Percentiles rank a stretch among this genome's conserved stretches.
phyloP scores from a whole-genome alignment of 1,140 invertebrate genomes.

The Magallana ariakensis region DNA sequence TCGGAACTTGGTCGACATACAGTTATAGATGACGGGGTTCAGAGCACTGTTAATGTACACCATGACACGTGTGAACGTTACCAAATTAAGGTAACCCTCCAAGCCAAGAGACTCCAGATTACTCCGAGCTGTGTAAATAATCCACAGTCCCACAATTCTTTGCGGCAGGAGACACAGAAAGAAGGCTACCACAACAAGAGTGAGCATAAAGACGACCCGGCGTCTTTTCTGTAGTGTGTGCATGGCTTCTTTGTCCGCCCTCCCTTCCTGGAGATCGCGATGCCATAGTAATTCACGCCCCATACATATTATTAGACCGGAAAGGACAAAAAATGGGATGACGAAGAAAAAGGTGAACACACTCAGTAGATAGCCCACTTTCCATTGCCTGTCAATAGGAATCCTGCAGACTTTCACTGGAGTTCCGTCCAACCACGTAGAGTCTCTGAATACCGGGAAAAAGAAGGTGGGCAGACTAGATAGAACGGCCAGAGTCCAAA shows the following conservation, averaged over 20 bases:
- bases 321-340: conserved; percentile 63
- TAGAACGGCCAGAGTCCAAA: neutral
- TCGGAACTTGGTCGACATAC: conserved; percentile 66
- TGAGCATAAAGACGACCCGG: conserved; percentile 90
- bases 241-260: conserved; percentile 22
- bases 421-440: conserved; percentile 56
- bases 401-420: conserved; percentile 63
- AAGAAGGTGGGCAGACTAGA: conserved; percentile 57
- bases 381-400: conserved; percentile 56
- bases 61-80: conserved; percentile 86
- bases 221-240: conserved; percentile 49
- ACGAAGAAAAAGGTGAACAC: conserved; percentile 64
- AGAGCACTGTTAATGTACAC: conserved; percentile 67
- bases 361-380: conserved; percentile 59
- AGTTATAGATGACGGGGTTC: conserved; percentile 71
- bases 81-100: conserved; percentile 90
- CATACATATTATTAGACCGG: conserved; percentile 49
- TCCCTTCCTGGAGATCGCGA: conserved; percentile 15
- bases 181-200: conserved; percentile 93
- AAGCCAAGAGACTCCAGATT: conserved; percentile 85
- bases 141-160: conserved; percentile 87
- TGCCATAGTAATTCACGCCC: conserved; percentile 13
- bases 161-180: conserved; percentile 94
- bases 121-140: conserved; percentile 83
- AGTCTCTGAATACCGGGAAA: conserved; percentile 54